These are phyloP conservation scores for Carabus problematicus DNA, from an alignment of 2,888 invertebrate genomes.

Conservation along the genomic window DNA sequence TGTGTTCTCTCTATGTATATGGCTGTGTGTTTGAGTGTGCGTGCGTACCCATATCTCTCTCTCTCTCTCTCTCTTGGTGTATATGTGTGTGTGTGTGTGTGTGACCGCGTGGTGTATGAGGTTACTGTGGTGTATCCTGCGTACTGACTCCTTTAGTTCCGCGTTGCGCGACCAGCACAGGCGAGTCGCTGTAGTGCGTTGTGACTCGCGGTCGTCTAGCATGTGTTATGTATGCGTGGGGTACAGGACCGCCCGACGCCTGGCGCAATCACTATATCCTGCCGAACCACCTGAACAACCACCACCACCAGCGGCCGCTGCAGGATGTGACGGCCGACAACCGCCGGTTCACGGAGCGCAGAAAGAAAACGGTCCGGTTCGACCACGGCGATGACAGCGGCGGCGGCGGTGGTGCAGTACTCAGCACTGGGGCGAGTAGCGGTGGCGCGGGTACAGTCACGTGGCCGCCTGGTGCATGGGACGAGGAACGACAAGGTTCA, in stretches of 20 bases:
- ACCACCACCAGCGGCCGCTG: slow-evolving; percentile 61
- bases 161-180: slow-evolving; percentile 4
- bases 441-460: slow-evolving; percentile 58
- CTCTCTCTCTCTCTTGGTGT: not conserved
- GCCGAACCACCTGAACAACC: slow-evolving; percentile 57
- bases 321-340: slow-evolving; percentile 73
- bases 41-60: slow-evolving; percentile 25
- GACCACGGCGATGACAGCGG: slow-evolving; percentile 71
- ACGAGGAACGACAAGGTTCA: slow-evolving; percentile 82
- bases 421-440: slow-evolving; percentile 84
- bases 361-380: slow-evolving; percentile 94
- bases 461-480: slow-evolving; percentile 72
- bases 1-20: slow-evolving; percentile 34
- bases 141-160: slow-evolving; percentile 25
- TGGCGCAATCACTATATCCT: slow-evolving; percentile 56
- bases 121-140: slow-evolving; percentile 9
- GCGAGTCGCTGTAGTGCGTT: slow-evolving; percentile 1
- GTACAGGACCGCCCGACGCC: slow-evolving; percentile 55
- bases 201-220: slow-evolving; percentile 28
- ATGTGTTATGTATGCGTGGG: slow-evolving; percentile 60
- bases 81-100: slow-evolving; percentile 43
- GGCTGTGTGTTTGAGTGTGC: slow-evolving; percentile 23
- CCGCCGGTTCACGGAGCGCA: slow-evolving; percentile 83
- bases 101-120: slow-evolving; percentile 44
- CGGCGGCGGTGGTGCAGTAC: slow-evolving; percentile 58